Percentiles rank a stretch among this genome's conserved stretches.
These are phyloP conservation scores for Xylocampa areola DNA, from an alignment of 2,888 invertebrate genomes.

Conservation along the genomic window DNA sequence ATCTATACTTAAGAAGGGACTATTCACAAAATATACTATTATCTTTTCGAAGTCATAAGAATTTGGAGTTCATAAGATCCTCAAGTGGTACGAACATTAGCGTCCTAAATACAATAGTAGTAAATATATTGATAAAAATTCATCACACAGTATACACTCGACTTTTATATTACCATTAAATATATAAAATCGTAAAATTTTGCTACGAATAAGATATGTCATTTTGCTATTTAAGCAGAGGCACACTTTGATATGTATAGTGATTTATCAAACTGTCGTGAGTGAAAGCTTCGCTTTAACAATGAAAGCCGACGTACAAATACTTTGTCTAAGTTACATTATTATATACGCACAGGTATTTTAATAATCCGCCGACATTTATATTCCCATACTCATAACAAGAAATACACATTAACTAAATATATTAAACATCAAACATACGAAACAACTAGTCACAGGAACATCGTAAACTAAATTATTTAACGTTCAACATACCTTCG, in stretches of 20 bases:
- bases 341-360: conserved; percentile 67
- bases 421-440: conserved; percentile 66
- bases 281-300: conserved; percentile 83
- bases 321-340: conserved; percentile 59
- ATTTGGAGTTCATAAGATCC: conserved; percentile 88
- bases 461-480: conserved; percentile 76
- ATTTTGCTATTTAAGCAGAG: conserved; percentile 87
- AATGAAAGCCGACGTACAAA: conserved; percentile 79
- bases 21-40: conserved; percentile 86
- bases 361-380: conserved; percentile 55
- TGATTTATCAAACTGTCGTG: conserved; percentile 73
- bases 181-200: conserved; percentile 86
- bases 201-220: conserved; percentile 86
- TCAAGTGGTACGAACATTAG: conserved; percentile 85
- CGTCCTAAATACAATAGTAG: conserved; percentile 81
- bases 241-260: conserved; percentile 89
- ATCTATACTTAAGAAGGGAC: conserved; percentile 79
- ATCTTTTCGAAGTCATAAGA: conserved; percentile 88
- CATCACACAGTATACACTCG: conserved; percentile 82
- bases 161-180: conserved; percentile 73
- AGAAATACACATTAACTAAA: conserved; percentile 66
- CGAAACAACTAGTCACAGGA: conserved; percentile 76
- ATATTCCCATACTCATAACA: conserved; percentile 57
- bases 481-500: conserved; percentile 60
- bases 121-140: conserved; percentile 86